Base-by-base conservation (phyloP, 2,113 vertebrate species). In the Xiphophorus hellerii region DNA sequence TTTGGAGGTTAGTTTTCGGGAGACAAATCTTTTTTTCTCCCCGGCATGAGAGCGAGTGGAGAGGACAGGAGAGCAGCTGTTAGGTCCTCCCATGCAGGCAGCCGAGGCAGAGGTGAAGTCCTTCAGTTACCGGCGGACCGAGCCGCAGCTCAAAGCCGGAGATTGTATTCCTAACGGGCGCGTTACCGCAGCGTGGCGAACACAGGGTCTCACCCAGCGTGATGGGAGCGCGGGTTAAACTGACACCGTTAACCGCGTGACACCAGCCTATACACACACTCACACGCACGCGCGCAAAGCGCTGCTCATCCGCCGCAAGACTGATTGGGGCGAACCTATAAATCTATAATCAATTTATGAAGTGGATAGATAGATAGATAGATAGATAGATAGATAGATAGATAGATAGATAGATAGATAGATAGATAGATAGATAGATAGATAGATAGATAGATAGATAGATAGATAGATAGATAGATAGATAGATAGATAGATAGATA, bases 181-280 rank as follows among this genome's bases (percentile, higher is more conserved):
- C 84, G 73, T 66, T 3, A 58, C 77, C 51, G 82, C 73, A 74
- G 64, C 82, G 74, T 76, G 77, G 74, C 79, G 71, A 13, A 4
- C 28, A 51, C 69, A 37, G 75, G 88, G 83, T 84, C 79, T 85
- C 69, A 86, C 67, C 77, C 77, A 35, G 81, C 67, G 60, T 60
- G 82, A 69, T 12, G 79, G 35, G 79, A 74, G 81, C 84, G 80
- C 67, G 65, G 66, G 54, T 77, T 77, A 30, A 66, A 75, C 83
- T 84, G 85, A 88, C 85, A 88, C 77, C 0, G 74, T 78, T 69
- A 58, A 88, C 81, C 82, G 69, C 90, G 69, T 77, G 89, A 88
- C 90, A 81, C 73, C 44, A 17, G 15, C 4, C 15, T 5, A 17
- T 15, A 48, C 44, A 48, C 44, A 7, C 44, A 48, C 44, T 20